Base-by-base conservation (phyloP, 53 echinoderm and acorn worm species). In the Echinometra lucunter region DNA sequence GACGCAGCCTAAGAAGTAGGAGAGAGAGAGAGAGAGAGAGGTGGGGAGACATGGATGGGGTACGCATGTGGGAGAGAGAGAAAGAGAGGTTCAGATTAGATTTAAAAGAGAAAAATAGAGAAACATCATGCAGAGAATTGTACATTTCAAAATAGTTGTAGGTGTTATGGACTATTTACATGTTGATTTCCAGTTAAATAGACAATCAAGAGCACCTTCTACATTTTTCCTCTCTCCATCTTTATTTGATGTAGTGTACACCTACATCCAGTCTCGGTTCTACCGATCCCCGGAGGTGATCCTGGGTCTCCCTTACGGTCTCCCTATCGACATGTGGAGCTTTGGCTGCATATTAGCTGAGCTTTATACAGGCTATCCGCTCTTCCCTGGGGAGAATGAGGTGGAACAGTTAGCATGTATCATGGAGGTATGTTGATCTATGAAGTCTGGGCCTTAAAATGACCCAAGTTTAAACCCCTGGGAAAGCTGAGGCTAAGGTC, bases 221-320 rank as follows among this genome's bases (percentile, higher is more conserved):
- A 44, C 42, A 81, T 5, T 4, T 21, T 19, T 16, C 63, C 4
- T 21, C 21, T 15, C 63, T 63, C 21, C 17, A 63, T 63, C 17
- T 63, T 21, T 2, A 2, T 74, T 16, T 34, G 32, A 12, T 74
- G 34, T 74, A 98, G 98, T 98, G 63, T 98, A 98, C 95, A 98
- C 98, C 32, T 98, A 98, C 93, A 98, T 98, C 95, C 98, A 98
- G 89, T 98, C 98, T 0, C 94, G 98, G 23, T 98, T 98, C 93
- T 98, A 98, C 91, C 95, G 98, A 56, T 98, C 98, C 34, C 98
- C 98, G 23, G 98, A 98, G 91, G 98, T 97, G 45, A 98, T 98
- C n/a, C 89, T 98, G 10, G 98, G 98, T 13, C 78, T 98, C 45
- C 97, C 97, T 7, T 98, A 97, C 42, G 96, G 98, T 15, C 91